Base-by-base conservation (phyloP, 2,888 invertebrate species). In the Melinaea menophilus region DNA sequence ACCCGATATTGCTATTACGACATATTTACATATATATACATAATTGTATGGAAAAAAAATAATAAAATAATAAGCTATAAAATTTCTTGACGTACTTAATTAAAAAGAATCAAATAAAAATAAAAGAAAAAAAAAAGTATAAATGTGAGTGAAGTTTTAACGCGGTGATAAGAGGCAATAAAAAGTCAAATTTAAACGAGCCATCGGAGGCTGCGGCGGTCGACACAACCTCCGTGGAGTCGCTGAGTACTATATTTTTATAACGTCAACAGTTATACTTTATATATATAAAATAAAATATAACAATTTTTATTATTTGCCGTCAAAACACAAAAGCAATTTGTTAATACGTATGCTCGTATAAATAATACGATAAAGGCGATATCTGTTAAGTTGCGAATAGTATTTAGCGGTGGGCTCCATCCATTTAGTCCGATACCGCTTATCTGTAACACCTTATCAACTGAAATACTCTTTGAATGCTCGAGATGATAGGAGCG, bases 101-200 rank as follows among this genome's bases (percentile, higher is more conserved):
- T 62, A 62, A 59, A 65, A 61, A 69, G 66, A 63, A 65, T 70
- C 61, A 63, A 73, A 73, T 75, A 74, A 70, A 71, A 72, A 69
- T 67, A 78, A 75, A 77, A 78, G 76, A 74, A 71, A 71, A 67
- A 64, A 66, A 48, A 48, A 51, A 68, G 59, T 72, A 66, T 63
- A 64, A 74, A 77, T 66, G 85, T 80, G 78, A 79, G 78, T 82
- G 76, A 64, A 83, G 83, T 82, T 83, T 84, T 73, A 78, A 67
- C 61, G 67, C 56, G 75, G 69, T 81, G 86, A 87, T 86, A 86
- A 86, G 78, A 75, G 65, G 74, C 79, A 84, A 87, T 88, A 88
- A 88, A 88, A 84, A 80, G 80, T 80, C 78, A 80, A 80, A 83
- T 87, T 88, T 86, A 86, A 87, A 82, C 85, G 80, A 81, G 75